Base-by-base conservation (phyloP, 2,888 invertebrate genomes). In the Steinernema hermaphroditum region DNA sequence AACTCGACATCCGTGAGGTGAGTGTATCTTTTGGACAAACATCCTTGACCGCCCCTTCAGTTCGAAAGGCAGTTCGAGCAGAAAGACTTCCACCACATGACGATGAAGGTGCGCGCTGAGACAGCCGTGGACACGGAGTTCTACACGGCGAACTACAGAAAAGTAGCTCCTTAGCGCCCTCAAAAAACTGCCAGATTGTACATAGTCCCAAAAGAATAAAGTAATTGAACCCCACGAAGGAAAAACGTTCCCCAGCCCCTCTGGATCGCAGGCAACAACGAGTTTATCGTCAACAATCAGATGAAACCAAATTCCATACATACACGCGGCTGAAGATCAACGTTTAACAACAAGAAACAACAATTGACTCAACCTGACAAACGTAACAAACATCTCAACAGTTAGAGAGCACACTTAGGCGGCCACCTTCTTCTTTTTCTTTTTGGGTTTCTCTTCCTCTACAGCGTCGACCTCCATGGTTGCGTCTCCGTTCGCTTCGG, bases 21-120 rank as follows among this genome's bases (percentile, higher is more conserved):
- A 27, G 16, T 37, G 19, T 46, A n/a, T 46, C 32, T 74, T 50
- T 9, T 68, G 8, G 9, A 12, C 22, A 14, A n/a, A n/a, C n/a
- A 12, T 69, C 22, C 4, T 24, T 50, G 12, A 9, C 50, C 8
- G 19, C 19, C 8, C n/a, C 24, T 79, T 70, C 72, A 82, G 81
- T 85, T 85, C 70, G 85, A 85, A 68, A 76, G 85, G 37, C 85
- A 85, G 72, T 76, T 82, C 71, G 85, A 85, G 62, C 76, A 81
- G 74, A 77, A 79, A n/a, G 84, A 82, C 68, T 81, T 81, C 74
- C 81, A 83, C 72, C 80, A 82, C 37, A 82, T 85, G 79, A 75
- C 78, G 19, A 80, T 85, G 81, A 83, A 80, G 74, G 77, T 85
- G 24, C 80, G 85, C 9, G 85, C 85, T 12, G 84, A 83, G 74